Conservation (phyloP, 2,113 vertebrate species). For the Brachionichthys hirsutus region DNA sequence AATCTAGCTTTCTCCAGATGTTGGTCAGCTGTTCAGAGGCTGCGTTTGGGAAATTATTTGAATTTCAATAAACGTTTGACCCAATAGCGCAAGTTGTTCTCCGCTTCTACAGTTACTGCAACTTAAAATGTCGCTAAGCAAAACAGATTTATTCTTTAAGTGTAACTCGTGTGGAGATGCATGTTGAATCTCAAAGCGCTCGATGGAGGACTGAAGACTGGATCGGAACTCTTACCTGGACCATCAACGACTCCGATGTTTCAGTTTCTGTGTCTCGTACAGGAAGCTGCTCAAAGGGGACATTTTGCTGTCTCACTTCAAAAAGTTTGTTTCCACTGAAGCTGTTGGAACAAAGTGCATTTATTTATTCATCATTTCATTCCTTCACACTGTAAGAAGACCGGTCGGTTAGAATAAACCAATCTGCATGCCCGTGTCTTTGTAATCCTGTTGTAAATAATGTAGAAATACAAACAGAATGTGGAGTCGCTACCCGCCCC, state of each 20-base stretch:
- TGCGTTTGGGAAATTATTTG: constrained; percentile 3
- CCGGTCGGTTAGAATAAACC: constrained; percentile 64
- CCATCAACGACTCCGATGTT: background rate
- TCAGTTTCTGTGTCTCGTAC: background rate
- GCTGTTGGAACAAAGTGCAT: constrained; percentile 11
- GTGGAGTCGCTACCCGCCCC: too few species aligned
- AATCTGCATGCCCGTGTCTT: constrained; percentile 25
- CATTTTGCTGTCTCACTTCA: constrained; percentile 33
- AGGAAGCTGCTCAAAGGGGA: too few species aligned
- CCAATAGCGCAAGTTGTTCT: constrained; percentile 47
- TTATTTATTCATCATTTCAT: constrained; percentile 65
- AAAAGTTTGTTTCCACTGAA: constrained; percentile 31
- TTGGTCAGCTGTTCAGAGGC: constrained; percentile 29
- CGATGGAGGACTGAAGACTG: too few species aligned
- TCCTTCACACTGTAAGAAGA: constrained; percentile 30
- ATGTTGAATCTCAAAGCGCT: constrained; percentile 43
- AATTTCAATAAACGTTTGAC: constrained; percentile 30
- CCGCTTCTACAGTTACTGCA: too few species aligned
- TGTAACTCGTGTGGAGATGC: constrained; percentile 54
- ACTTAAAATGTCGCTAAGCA: too few species aligned
- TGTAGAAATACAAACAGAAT: too few species aligned
- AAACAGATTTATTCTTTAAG: constrained; percentile 18
- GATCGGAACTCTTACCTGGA: too few species aligned
- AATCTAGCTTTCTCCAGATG: constrained; percentile 27
- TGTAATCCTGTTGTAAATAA: constrained; percentile 34